Conservation (phyloP, 2,113 vertebrate species). For the Vidua macroura region DNA sequence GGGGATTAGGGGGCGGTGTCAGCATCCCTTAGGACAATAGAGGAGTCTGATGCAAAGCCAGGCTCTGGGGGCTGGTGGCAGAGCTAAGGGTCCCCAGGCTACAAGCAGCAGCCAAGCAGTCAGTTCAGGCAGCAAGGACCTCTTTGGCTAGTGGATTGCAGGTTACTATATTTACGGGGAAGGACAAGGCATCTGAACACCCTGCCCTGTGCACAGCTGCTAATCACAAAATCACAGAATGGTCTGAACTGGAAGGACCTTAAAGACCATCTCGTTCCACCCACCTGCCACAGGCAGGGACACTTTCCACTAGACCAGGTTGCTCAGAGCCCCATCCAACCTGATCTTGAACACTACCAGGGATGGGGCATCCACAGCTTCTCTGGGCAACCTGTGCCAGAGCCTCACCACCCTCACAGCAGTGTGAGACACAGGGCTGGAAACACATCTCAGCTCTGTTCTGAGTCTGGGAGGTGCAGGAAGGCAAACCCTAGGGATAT, state of each 20-base stretch:
- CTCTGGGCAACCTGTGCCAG: not conserved
- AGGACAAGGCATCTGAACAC: not conserved
- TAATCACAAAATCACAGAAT: not conserved
- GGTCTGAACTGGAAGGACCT: not conserved
- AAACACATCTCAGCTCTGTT: rapidly evolving
- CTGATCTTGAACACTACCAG: not conserved
- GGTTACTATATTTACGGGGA: not conserved
- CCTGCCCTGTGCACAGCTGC: not conserved
- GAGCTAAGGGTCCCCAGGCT: not conserved
- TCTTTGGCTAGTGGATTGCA: not conserved
- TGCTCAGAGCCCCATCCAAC: not conserved
- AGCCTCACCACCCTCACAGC: not conserved
- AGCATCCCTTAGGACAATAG: not conserved
- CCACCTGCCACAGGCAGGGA: not conserved
- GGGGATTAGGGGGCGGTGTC: not conserved
- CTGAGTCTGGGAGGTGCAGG: not conserved
- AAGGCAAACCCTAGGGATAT: not conserved
- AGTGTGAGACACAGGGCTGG: not conserved
- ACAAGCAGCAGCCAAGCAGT: not conserved
- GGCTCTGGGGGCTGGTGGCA: not conserved
- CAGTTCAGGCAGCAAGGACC: rapidly evolving
- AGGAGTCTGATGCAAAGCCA: not conserved
- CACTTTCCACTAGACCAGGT: not conserved
- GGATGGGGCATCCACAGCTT: not conserved
- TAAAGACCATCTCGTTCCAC: not conserved